Conservation (phyloP, 1,140 invertebrate genomes). For the Kradibia gibbosae region DNA sequence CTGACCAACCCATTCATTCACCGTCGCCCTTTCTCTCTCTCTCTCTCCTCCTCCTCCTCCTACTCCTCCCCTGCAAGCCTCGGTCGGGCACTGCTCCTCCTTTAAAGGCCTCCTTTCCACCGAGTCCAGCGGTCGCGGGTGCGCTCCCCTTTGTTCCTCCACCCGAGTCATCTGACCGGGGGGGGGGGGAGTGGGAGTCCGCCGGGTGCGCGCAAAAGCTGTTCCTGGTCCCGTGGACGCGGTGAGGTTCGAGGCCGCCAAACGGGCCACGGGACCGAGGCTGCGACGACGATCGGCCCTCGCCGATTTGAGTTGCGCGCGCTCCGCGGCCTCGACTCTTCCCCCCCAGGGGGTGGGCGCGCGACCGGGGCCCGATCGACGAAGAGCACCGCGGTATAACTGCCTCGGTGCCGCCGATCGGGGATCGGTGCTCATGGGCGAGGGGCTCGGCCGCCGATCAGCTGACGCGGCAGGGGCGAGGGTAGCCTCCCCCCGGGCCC, state of each 20-base stretch:
- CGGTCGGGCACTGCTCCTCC: background rate
- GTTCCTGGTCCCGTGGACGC: background rate
- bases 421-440: background rate
- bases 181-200: background rate
- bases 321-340: background rate
- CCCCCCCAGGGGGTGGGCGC: background rate
- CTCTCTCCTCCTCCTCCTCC: background rate
- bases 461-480: slow-evolving; percentile 28
- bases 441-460: slow-evolving; percentile 22
- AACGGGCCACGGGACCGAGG: background rate
- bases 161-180: background rate
- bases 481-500: background rate
- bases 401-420: background rate
- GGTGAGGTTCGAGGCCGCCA: background rate
- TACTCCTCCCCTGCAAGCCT: background rate
- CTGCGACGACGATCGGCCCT: background rate
- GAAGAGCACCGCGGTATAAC: background rate
- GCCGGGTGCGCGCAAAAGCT: background rate
- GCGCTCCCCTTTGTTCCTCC: slow-evolving; percentile 1
- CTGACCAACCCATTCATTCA: background rate
- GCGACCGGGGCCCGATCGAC: background rate
- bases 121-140: background rate
- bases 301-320: background rate
- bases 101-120: background rate
- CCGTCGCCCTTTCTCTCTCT: background rate